Conservation (phyloP, 2,113 vertebrate species). For the Aleadryas rufinucha region DNA sequence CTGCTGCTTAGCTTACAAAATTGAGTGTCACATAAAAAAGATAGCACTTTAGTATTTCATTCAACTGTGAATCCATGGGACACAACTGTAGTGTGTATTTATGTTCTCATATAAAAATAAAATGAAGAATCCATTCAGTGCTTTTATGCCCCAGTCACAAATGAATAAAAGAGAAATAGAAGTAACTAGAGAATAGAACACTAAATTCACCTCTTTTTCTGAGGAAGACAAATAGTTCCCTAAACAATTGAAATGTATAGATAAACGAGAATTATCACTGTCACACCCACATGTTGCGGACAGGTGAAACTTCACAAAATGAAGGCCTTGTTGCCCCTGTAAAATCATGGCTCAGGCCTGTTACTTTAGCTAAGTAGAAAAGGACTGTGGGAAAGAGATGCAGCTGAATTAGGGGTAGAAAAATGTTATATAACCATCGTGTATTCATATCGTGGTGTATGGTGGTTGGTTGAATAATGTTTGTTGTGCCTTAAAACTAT, state of each 20-base stretch:
- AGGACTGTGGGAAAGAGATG: too few relatives aligned
- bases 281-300: background rate
- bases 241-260: background rate
- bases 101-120: conserved; percentile 15
- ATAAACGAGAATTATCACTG: background rate
- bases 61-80: background rate
- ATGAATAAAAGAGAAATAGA: background rate
- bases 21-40: background rate
- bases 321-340: too few relatives aligned
- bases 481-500: too few relatives aligned
- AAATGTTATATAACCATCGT: too few relatives aligned
- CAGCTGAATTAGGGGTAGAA: too few relatives aligned
- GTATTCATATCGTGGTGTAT: too few relatives aligned
- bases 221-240: background rate
- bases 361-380: too few relatives aligned
- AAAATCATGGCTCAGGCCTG: too few relatives aligned
- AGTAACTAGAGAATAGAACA: background rate
- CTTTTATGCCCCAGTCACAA: background rate
- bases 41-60: background rate
- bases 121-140: background rate
- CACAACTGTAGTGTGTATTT: background rate
- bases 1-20: conserved; percentile 7
- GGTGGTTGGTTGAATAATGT: too few relatives aligned
- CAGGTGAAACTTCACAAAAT: too few relatives aligned
- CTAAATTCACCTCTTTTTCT: background rate